phyloP scores from a whole-genome alignment of 2,888 invertebrate species.

The Drosophila leonis region DNA sequence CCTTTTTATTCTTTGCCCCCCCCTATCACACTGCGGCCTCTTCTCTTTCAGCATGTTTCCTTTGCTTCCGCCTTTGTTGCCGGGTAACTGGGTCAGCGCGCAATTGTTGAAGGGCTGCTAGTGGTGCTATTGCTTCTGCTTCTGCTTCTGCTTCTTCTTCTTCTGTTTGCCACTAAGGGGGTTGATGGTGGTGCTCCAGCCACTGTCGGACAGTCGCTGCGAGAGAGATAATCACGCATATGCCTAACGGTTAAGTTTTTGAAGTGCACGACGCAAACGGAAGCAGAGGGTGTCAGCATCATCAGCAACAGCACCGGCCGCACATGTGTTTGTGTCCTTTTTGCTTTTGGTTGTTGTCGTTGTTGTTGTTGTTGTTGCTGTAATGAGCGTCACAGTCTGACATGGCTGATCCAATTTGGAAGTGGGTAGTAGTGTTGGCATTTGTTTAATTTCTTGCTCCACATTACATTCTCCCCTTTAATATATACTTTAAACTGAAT shows the following conservation, averaged over 20 bases:
- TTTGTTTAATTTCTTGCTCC: conserved; percentile 62
- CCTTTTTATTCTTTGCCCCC: conserved; percentile 62
- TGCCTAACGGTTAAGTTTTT: conserved; percentile 80
- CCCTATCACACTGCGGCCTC: conserved; percentile 38
- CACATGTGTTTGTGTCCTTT: conserved; percentile 24
- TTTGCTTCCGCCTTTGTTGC: conserved; percentile 81
- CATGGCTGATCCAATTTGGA: conserved; percentile 45
- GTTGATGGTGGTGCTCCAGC: conserved; percentile 31
- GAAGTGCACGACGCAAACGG: conserved; percentile 62
- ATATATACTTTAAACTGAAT: conserved; percentile 51
- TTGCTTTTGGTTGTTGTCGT: conserved; percentile 10
- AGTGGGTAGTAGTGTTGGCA: neutral
- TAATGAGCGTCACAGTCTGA: conserved; percentile 62
- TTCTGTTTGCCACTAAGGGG: conserved; percentile 13
- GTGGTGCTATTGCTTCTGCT: conserved; percentile 6
- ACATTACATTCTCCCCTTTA: conserved; percentile 59
- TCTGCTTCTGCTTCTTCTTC: neutral
- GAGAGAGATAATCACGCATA: conserved; percentile 78
- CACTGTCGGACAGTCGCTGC: conserved; percentile 52
- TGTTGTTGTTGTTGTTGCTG: conserved; percentile 34
- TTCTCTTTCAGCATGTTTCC: conserved; percentile 73
- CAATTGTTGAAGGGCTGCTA: conserved; percentile 73
- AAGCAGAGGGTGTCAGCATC: conserved; percentile 68
- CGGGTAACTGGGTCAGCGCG: conserved; percentile 80
- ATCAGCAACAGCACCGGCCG: conserved; percentile 43